These are phyloP conservation scores for Hippocampus mohnikei DNA, from an alignment of 2,113 vertebrate species.

Conservation along the genomic window DNA sequence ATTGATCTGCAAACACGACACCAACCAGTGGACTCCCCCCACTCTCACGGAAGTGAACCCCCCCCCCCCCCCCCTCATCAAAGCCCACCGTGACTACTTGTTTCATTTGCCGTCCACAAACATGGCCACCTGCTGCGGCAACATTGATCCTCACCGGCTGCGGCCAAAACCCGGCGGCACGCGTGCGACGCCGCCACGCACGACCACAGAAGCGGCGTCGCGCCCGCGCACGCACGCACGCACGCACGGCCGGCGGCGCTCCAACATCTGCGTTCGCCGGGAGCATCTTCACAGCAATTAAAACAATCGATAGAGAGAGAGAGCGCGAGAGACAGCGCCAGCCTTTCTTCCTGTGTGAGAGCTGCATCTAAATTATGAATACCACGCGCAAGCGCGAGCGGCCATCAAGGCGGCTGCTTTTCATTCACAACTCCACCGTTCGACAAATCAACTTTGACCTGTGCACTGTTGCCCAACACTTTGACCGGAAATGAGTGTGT, in stretches of 20 bases:
- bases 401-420: neutral
- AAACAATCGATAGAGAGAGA: neutral
- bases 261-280: neutral
- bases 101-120: conserved; percentile 57
- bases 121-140: conserved; percentile 27
- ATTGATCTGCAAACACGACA: conserved; percentile 40
- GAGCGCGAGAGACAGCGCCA: conserved; percentile 5
- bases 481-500: neutral
- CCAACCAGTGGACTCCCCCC: neutral
- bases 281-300: neutral
- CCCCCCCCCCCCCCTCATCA: neutral
- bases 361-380: neutral
- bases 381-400: neutral
- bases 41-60: neutral
- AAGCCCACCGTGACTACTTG: conserved; percentile 6
- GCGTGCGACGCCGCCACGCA: neutral
- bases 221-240: conserved; percentile 1
- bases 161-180: neutral
- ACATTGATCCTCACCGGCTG: conserved; percentile 4
- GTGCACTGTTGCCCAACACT: conserved; percentile 11
- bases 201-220: conserved; percentile 22
- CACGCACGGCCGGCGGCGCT: neutral
- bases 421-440: neutral
- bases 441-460: neutral
- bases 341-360: neutral